Evolutionary conservation across 1,140 invertebrate genomes (phyloP).

Genomic region (Lineus longissimus): DNA sequence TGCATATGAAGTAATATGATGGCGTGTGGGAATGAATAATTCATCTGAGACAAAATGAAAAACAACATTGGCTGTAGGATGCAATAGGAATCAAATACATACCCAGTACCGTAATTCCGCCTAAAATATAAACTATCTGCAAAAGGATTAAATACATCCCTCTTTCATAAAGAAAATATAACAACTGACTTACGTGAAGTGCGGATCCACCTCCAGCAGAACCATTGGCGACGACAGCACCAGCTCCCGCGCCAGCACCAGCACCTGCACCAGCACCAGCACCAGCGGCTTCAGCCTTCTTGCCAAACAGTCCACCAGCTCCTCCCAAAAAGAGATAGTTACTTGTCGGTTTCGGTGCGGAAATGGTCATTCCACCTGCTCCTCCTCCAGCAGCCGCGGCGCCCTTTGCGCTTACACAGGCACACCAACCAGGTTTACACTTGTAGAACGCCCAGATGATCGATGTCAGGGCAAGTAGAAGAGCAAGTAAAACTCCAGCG

Average conservation of each 20-base stretch:
- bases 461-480: constrained; percentile 33
- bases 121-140: too few relatives aligned
- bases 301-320: background rate
- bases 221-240: constrained; percentile 12
- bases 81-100: too few relatives aligned
- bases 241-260: constrained; percentile 20
- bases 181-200: too few relatives aligned
- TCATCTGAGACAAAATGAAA: too few relatives aligned
- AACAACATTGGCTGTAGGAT: too few relatives aligned
- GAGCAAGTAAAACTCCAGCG: constrained; percentile 40
- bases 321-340: background rate
- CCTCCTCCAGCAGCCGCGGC: background rate
- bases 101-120: too few relatives aligned
- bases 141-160: too few relatives aligned
- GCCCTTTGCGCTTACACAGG: background rate
- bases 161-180: too few relatives aligned
- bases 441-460: constrained; percentile 46
- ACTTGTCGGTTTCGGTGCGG: background rate
- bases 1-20: too few relatives aligned
- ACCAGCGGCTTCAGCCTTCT: background rate
- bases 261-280: constrained; percentile 17
- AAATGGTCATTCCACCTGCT: background rate
- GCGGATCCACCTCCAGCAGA: constrained; percentile 9
- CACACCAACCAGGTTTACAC: constrained; percentile 23
- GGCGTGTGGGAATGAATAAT: too few relatives aligned